These are phyloP conservation scores for Balaeniceps rex DNA, from an alignment of 2,113 vertebrate species.

Conservation along the genomic window DNA sequence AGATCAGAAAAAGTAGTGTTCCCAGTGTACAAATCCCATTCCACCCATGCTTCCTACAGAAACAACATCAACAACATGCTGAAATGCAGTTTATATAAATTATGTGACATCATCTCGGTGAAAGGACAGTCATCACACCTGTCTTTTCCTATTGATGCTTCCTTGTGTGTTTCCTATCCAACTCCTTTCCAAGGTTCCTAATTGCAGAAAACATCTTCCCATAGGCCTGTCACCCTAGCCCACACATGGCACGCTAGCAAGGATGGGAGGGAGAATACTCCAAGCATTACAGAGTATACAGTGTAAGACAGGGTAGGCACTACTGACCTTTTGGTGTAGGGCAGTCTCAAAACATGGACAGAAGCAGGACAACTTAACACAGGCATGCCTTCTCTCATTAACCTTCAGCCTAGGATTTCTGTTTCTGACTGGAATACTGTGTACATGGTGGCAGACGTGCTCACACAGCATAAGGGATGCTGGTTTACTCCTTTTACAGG, in stretches of 20 bases:
- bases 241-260: not conserved
- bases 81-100: not conserved
- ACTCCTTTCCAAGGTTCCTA: not conserved
- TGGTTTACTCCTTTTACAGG: not conserved
- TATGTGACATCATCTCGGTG: not conserved
- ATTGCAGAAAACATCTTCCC: not conserved
- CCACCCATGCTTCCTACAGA: not conserved
- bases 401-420: not conserved
- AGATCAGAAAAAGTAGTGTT: not conserved
- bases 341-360: not conserved
- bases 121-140: not conserved
- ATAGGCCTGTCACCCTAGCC: not conserved
- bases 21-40: not conserved
- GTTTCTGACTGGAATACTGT: not conserved
- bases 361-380: not conserved
- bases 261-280: not conserved
- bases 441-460: not conserved
- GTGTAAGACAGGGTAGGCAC: not conserved
- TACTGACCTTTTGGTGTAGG: not conserved
- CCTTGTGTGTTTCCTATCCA: not conserved
- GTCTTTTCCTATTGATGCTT: not conserved
- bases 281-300: too few relatives aligned
- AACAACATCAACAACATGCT: not conserved
- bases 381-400: not conserved
- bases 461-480: not conserved